Percentiles rank a stretch among this genome's conserved stretches.
Evolutionary conservation across 2,797 vertebrate genomes (phyloP).

Genomic region (Denticeps clupeoides): DNA sequence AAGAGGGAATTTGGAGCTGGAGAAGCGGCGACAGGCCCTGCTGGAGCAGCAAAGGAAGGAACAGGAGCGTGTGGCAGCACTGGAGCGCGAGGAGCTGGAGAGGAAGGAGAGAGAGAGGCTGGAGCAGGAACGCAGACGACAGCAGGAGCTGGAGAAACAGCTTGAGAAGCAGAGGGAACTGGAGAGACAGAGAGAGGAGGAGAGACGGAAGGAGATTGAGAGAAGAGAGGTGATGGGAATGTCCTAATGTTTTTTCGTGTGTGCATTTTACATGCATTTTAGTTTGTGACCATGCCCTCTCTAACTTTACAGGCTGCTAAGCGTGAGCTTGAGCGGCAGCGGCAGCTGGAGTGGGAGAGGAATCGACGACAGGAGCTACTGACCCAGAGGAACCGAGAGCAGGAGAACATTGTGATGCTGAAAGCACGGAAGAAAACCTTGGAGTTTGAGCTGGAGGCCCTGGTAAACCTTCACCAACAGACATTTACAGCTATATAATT

Average conservation of each 20-base stretch:
- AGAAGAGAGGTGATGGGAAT: constrained; percentile 75
- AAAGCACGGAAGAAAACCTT: constrained; percentile 94
- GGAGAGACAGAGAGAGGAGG: constrained; percentile 86
- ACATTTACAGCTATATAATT: neutral
- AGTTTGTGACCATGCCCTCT: neutral
- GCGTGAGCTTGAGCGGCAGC: constrained; percentile 82
- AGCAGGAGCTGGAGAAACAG: constrained; percentile 87
- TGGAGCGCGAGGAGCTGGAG: constrained; percentile 86
- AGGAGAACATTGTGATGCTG: constrained; percentile 89
- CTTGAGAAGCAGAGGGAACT: constrained; percentile 85
- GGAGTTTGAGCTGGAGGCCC: constrained; percentile 91
- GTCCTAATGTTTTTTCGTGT: neutral
- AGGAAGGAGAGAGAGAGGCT: constrained; percentile 82
- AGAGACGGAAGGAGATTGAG: constrained; percentile 87
- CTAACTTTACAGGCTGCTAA: constrained; percentile 71
- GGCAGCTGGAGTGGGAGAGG: constrained; percentile 77
- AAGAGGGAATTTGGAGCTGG: constrained; percentile 89
- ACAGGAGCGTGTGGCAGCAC: constrained; percentile 79
- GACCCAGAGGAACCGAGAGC: constrained; percentile 87
- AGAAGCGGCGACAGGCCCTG: constrained; percentile 85
- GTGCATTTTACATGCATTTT: neutral
- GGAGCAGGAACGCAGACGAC: constrained; percentile 84
- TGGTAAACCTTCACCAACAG: constrained; percentile 50
- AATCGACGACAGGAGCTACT: constrained; percentile 87
- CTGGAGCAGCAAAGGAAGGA: constrained; percentile 93